phyloP scores from a whole-genome alignment of 2,888 invertebrate species.

The Mayetiola destructor region DNA sequence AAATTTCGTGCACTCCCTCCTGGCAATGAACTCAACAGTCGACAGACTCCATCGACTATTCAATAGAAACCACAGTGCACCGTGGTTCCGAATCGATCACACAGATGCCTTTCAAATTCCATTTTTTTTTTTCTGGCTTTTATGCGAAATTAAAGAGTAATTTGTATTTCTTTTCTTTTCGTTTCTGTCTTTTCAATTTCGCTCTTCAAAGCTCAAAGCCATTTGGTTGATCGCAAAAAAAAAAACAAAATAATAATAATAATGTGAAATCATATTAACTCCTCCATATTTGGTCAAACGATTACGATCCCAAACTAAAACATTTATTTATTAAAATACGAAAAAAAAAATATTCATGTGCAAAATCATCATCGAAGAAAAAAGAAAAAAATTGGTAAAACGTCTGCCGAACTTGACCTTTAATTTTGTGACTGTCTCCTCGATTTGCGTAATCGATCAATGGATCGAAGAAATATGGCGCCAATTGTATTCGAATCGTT shows the following conservation, averaged over 20 bases:
- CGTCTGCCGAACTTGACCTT: conserved; percentile 13
- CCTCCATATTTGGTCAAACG: conserved; percentile 11
- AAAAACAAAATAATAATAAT: no score
- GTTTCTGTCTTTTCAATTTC: background rate
- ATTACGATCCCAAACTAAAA: no score
- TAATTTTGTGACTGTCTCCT: background rate
- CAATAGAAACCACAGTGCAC: no score
- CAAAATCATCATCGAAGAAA: background rate
- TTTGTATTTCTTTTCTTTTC: background rate
- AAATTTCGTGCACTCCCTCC: no score
- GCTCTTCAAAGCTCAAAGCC: no score
- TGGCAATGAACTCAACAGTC: background rate
- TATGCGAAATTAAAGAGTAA: background rate
- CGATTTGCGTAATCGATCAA: background rate
- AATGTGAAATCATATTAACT: no score
- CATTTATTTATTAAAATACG: no score
- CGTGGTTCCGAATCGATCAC: no score
- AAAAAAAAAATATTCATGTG: no score
- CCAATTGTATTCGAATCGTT: background rate
- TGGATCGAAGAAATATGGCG: background rate
- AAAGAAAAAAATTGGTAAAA: background rate
- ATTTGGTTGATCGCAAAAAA: no score
- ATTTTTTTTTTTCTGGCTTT: background rate
- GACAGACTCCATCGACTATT: background rate
- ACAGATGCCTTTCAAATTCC: no score